Base-by-base conservation (phyloP, 1,140 invertebrate species). In the Hyphantria cunea region DNA sequence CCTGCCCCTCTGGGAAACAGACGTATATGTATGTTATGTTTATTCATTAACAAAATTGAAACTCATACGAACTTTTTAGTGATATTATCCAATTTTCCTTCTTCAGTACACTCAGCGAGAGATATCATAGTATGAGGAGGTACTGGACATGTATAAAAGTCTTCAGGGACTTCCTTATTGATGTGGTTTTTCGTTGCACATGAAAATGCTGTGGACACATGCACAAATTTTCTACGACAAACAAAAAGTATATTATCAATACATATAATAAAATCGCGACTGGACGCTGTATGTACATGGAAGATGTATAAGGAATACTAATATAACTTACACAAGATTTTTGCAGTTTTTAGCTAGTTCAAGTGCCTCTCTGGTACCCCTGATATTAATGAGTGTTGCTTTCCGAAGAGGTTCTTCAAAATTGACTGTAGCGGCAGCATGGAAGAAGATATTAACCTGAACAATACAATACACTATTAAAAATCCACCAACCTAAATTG, bases 71-170 rank as follows among this genome's bases (percentile, higher is more conserved):
- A 58, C 55, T 8, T 44, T 12, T 41, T 13, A 10, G 55, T 58
- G 3, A 58, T 58, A 10, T 10, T n/a, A 13, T 37, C 12, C 11
- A 58, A 33, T 15, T 44, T 14, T 0, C 25, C 32, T 0, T 49
- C 31, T 5, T 48, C 55, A n/a, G 48, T n/a, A 7, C 10, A 11
- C 6, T 48, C 33, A 0, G 33, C 45, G 41, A 58, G 17, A 4
- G 15, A 11, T 1, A 58, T 37, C 9, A 58, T n/a, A 0, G 34
- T 14, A 11, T 37, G 0, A 4, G 55, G 55, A 37, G 44, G 6
- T 0, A 58, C 1, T 11, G 55, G 55, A 3, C 10, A 4, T 6
- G 45, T 32, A n/a, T 58, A 48, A 44, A 58, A 58, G 11, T 58
- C 5, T n/a, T 58, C 55, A 3, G 4, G 33, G 1, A 58, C 6